Percentiles rank a stretch among this genome's conserved stretches.
These are phyloP conservation scores for Arnoldichthys spilopterus DNA, from an alignment of 2,797 vertebrate genomes.

Conservation along the genomic window DNA sequence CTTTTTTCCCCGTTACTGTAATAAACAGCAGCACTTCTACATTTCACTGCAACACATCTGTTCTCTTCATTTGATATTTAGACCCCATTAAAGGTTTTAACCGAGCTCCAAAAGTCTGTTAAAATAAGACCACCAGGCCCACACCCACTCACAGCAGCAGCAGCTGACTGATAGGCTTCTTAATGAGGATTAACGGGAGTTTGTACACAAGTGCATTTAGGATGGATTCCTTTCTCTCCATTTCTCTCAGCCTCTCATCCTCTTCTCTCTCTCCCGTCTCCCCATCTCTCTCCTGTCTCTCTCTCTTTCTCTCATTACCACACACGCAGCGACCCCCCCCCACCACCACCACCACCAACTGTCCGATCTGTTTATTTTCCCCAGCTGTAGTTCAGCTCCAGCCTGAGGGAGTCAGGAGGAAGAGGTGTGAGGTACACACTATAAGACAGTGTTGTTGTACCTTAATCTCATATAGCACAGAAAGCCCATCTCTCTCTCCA, in stretches of 20 bases:
- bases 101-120: too few relatives aligned
- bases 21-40: too few relatives aligned
- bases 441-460: background rate
- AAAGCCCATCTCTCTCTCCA: background rate
- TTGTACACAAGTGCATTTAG: slow-evolving; percentile 28
- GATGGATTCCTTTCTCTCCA: slow-evolving; percentile 6
- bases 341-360: background rate
- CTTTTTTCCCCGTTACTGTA: too few relatives aligned
- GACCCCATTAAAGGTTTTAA: too few relatives aligned
- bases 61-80: too few relatives aligned
- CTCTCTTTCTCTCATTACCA: background rate
- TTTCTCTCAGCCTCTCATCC: background rate
- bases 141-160: background rate
- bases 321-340: too few relatives aligned
- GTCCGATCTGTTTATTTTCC: background rate
- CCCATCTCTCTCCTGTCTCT: too few relatives aligned
- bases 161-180: slow-evolving; percentile 29
- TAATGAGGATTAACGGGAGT: slow-evolving; percentile 38
- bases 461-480: background rate
- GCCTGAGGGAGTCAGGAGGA: slow-evolving; percentile 1
- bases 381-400: slow-evolving; percentile 13
- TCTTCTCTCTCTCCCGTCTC: background rate
- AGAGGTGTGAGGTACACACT: background rate
- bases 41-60: too few relatives aligned
- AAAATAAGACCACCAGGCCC: too few relatives aligned